These are phyloP conservation scores for Tigriopus californicus DNA, from an alignment of 2,888 invertebrate genomes.

Conservation along the genomic window DNA sequence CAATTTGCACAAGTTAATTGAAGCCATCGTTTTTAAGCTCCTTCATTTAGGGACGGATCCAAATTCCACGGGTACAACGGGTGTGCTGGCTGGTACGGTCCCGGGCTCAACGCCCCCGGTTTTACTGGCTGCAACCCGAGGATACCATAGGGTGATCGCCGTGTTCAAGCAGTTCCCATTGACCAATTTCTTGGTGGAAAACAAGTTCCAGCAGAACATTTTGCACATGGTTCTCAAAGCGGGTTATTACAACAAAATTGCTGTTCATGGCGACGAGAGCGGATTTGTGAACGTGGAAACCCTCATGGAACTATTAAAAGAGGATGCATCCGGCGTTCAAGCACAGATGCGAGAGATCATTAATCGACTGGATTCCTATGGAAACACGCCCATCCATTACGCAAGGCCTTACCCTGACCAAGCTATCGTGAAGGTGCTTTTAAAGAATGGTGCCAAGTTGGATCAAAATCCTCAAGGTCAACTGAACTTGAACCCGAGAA, in stretches of 20 bases:
- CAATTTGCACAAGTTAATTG: background rate
- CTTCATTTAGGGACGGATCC: background rate
- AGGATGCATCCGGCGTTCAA: background rate
- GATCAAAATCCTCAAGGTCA: background rate
- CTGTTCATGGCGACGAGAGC: conserved; percentile 12
- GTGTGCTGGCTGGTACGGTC: background rate
- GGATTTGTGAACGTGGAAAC: conserved; percentile 8
- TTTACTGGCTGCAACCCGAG: conserved; percentile 3
- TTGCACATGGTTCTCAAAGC: conserved; percentile 12
- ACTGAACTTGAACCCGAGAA: conserved; percentile 6
- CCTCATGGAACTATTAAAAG: background rate
- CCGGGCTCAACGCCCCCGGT: conserved; percentile 8
- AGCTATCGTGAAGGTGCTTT: background rate
- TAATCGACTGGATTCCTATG: conserved; percentile 7
- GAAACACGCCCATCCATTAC: conserved; percentile 10
- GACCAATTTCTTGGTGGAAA: conserved; percentile 10
- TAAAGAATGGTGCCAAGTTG: conserved; percentile 6
- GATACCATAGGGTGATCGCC: background rate
- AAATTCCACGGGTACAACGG: conserved; percentile 1
- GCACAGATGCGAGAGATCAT: background rate
- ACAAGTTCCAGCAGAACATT: conserved; percentile 12
- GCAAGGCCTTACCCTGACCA: conserved; percentile 7
- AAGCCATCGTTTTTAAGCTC: background rate
- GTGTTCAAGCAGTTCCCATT: background rate
- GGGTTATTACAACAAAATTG: conserved; percentile 12